phyloP scores from a whole-genome alignment of 1,140 invertebrate species.

The Ostrea edulis region DNA sequence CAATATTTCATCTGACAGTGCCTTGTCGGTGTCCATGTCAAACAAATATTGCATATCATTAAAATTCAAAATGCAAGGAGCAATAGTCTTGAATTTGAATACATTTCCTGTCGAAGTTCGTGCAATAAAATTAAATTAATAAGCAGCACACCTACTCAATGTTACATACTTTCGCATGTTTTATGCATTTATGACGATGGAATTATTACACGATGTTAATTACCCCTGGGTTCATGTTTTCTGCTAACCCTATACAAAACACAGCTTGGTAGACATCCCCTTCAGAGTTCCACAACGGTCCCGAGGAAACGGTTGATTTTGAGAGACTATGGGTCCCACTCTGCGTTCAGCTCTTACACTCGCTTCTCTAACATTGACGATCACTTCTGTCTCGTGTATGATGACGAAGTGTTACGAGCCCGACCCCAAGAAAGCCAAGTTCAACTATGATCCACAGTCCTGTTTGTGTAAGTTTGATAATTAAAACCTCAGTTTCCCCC shows the following conservation, averaged over 20 bases:
- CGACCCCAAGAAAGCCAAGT: background rate
- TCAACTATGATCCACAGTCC: background rate
- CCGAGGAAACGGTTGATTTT: background rate
- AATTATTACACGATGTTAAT: constrained; percentile 12
- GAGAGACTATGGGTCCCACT: background rate
- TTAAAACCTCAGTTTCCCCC: background rate
- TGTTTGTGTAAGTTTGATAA: background rate
- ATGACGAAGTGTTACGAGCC: background rate
- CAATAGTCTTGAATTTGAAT: background rate
- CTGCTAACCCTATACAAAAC: background rate
- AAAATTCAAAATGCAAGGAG: constrained; percentile 5
- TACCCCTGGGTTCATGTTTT: background rate
- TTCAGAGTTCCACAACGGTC: background rate
- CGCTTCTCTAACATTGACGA: background rate
- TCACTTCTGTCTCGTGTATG: background rate
- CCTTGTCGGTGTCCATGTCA: background rate
- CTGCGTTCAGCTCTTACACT: background rate
- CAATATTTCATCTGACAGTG: background rate
- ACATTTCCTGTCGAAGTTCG: background rate
- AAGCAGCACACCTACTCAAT: background rate
- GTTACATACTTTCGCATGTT: background rate
- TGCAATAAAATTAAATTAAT: background rate
- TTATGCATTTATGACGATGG: constrained; percentile 18
- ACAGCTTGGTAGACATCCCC: background rate
- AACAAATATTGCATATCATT: background rate